Conservation (phyloP, 2,797 vertebrate genomes). For the Clarias pachynema region DNA sequence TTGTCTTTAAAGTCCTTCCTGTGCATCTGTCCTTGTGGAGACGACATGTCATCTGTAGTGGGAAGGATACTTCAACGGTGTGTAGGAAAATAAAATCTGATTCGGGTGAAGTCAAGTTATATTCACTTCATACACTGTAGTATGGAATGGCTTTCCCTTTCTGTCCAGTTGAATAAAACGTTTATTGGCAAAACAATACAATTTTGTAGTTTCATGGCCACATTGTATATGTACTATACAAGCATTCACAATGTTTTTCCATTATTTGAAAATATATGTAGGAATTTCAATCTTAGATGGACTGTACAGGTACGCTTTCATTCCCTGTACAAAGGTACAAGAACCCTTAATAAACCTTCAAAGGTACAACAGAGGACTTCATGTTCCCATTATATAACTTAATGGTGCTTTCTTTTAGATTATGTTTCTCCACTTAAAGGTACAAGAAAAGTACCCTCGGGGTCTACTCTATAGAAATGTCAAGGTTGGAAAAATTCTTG, state of each 20-base stretch:
- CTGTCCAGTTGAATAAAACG: neutral
- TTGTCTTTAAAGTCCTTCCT: neutral
- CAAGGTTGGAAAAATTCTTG: neutral
- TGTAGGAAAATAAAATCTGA: neutral
- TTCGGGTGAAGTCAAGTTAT: neutral
- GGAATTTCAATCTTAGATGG: no score
- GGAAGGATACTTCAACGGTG: neutral
- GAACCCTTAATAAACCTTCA: neutral
- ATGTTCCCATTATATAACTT: neutral
- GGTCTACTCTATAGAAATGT: neutral
- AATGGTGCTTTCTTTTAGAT: conserved; percentile 6
- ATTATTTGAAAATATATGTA: neutral
- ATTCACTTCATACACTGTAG: neutral
- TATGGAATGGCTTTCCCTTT: neutral
- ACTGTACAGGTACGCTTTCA: neutral
- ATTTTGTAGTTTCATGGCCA: neutral
- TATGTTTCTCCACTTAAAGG: neutral
- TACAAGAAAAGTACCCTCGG: neutral
- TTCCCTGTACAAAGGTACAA: neutral
- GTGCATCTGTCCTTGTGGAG: neutral
- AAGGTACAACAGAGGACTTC: neutral
- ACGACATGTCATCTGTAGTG: neutral
- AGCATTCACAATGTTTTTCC: neutral
- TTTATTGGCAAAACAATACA: neutral
- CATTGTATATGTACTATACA: neutral